Evolutionary conservation across 2,888 invertebrate species (phyloP), one percentile per base, ranked within the genome.

Genomic region (Chloroclystis v-ata): DNA sequence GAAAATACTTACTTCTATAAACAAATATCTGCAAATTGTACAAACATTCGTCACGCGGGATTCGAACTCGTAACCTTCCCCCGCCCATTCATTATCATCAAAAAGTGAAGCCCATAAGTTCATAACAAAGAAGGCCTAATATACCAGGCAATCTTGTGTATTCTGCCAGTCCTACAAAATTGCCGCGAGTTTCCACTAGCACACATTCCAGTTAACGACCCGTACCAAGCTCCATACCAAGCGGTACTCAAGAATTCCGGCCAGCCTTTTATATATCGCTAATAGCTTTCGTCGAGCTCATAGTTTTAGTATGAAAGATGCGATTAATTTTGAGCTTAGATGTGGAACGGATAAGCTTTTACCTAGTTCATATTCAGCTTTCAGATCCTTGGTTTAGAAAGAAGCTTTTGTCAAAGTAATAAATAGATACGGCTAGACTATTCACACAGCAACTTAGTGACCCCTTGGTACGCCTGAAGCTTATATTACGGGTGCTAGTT

Each of bases 201-300:
- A 45, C 50, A 49, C 45, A 55, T 46, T 47, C 28, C 24, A 37
- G 39, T 54, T 57, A 59, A 60, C 58, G 58, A 61, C 49, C 57
- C 52, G 20, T 20, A 5, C 20, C 49, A 51, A 38, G 56, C 50
- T 13, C 52, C 47, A 51, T 54, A 52, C 51, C 49, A 52, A 57
- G 59, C 59, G 47, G 57, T 63, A 62, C 64, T 69, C 57, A 61
- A 65, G 65, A 68, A 69, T 63, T 64, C 64, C 66, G 65, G 63
- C 68, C 65, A 64, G 56, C 61, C 69, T 69, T 73, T 73, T 69
- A 69, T 70, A 62, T 63, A 63, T 54, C 55, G 54, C 67, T 74
- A 74, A 72, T 72, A 71, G 72, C 67, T 61, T 62, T 53, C 54
- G 49, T 37, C 24, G 26, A 45, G 49, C 60, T 54, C 59, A 60